Evolutionary conservation across 2,888 invertebrate species (phyloP), one percentile per base, ranked within the genome.

Genomic region (Xylota segnis): DNA sequence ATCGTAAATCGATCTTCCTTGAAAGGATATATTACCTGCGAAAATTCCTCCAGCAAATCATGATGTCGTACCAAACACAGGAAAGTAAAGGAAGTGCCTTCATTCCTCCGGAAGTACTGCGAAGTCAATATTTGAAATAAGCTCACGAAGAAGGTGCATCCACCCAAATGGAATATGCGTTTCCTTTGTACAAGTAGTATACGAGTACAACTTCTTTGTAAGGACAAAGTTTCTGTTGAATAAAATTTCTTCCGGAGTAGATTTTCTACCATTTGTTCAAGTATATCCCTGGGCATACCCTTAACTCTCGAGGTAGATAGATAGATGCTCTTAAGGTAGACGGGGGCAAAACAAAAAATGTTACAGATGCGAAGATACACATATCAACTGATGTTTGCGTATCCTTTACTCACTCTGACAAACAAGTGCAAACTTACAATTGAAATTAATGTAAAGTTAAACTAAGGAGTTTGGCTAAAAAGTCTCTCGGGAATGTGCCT

Each of bases 401-500:
- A 86, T 86, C 76, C 76, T 77, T 86, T 77, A 75, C 82, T 68
- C 76, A 50, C 56, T 65, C 86, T 61, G 76, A 72, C 86, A 86
- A 82, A 86, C 74, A 88, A 87, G 87, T 87, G 86, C 84, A 88
- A 87, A 87, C 86, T 81, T 88, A 87, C 88, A 88, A 88, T 88
- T 88, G 88, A 88, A 87, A 88, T 88, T 88, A 88, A 88, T 88
- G 88, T 88, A 88, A 88, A 88, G 86, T 88, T 86, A 72, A 88
- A 88, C 86, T 76, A 76, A 82, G 81, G 86, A 88, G 86, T 86
- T 87, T 87, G 84, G 84, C 87, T 87, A 75, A 79, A 78, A 83
- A 88, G 81, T 70, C 86, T 82, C 82, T 52, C 16, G 81, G 78
- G 87, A 78, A 58, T 70, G 54, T 59, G 29, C 37, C 27, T 54